Conservation (phyloP, 92 coral and sea anemone species). For the Porites divaricata region DNA sequence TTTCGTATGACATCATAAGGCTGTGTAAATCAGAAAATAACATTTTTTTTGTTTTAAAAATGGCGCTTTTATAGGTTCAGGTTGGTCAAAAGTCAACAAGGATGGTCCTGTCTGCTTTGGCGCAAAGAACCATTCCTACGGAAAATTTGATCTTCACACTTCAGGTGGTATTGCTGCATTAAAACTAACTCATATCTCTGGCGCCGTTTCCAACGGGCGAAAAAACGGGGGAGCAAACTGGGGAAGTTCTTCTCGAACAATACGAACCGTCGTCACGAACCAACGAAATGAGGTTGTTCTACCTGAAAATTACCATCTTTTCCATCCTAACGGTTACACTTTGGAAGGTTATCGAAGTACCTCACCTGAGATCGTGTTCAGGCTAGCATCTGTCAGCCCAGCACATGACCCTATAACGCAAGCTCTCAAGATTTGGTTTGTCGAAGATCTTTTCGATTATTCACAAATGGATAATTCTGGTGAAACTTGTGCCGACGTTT, state of each 20-base stretch:
- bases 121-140: neutral
- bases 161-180: neutral
- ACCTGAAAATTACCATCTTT: neutral
- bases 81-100: slow-evolving; percentile 2
- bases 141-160: neutral
- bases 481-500: slow-evolving; percentile 8
- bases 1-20: too few relatives aligned
- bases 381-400: neutral
- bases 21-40: too few relatives aligned
- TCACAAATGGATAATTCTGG: neutral
- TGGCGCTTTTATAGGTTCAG: neutral
- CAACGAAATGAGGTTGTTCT: neutral
- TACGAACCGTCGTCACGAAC: neutral
- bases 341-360: slow-evolving; percentile 1
- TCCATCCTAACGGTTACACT: neutral
- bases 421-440: neutral
- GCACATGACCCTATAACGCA: too few relatives aligned
- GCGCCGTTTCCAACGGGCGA: neutral
- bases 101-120: slow-evolving; percentile 5
- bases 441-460: neutral
- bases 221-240: neutral
- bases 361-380: slow-evolving; percentile 6
- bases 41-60: too few relatives aligned
- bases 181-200: slow-evolving; percentile 6
- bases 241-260: neutral